Percentiles rank a stretch among this genome's conserved stretches.
phyloP scores from a whole-genome alignment of 2,113 vertebrate genomes.

The Sphaerodactylus townsendi region DNA sequence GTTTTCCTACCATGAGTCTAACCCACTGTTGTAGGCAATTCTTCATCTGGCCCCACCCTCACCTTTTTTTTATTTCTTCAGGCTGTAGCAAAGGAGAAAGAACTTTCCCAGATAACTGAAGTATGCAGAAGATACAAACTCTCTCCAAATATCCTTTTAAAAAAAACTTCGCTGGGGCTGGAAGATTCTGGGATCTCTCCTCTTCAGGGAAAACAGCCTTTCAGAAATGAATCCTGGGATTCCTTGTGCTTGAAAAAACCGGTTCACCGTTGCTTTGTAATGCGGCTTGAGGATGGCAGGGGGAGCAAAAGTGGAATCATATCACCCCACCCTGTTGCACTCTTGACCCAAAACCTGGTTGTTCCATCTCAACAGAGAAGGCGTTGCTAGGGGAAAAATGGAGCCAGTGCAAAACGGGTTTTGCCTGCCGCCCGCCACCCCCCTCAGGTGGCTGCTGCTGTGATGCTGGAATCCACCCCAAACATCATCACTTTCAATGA shows the following conservation, averaged over 20 bases:
- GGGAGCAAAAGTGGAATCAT: no score
- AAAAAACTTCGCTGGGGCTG: fast-evolving
- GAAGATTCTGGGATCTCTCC: not conserved
- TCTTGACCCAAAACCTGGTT: not conserved
- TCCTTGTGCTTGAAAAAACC: not conserved
- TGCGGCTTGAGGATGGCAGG: not conserved
- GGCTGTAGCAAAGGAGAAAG: slow-evolving; percentile 75
- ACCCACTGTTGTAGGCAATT: not conserved
- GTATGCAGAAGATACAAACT: slow-evolving; percentile 90
- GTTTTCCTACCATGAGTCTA: not conserved
- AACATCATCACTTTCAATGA: no score
- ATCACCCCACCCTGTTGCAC: no score
- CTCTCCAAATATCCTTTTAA: slow-evolving; percentile 93
- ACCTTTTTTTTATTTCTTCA: slow-evolving; percentile 36
- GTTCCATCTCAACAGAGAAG: no score
- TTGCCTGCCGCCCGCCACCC: no score
- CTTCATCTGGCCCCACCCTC: not conserved
- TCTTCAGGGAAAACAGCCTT: not conserved
- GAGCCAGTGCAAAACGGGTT: no score
- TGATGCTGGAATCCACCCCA: no score
- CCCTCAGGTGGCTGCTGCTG: no score
- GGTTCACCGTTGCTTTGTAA: not conserved
- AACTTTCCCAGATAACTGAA: slow-evolving; percentile 67
- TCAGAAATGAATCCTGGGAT: no score
- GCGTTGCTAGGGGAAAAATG: no score